phyloP scores from a whole-genome alignment of 2,888 invertebrate species.

The Iselma pallidipennis region DNA sequence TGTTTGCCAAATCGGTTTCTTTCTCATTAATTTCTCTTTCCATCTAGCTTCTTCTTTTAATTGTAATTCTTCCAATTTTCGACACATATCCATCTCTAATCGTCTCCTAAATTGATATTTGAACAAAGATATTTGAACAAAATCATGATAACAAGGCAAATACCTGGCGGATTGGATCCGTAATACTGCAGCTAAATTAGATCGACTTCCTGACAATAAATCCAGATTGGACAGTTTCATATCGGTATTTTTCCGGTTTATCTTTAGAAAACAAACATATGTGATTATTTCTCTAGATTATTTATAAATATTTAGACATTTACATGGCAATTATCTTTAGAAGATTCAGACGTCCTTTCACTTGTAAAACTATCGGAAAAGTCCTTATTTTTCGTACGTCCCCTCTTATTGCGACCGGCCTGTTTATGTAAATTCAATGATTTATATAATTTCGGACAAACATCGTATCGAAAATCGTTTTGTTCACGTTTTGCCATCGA shows the following conservation, averaged over 20 bases:
- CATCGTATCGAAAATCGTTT: slow-evolving; percentile 43
- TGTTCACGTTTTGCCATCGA: slow-evolving; percentile 69
- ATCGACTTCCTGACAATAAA: slow-evolving; percentile 59
- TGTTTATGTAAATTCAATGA: slow-evolving; percentile 24
- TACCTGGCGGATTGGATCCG: slow-evolving; percentile 65
- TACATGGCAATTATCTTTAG: too few relatives aligned
- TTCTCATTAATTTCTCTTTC: slow-evolving; percentile 64
- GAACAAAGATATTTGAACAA: slow-evolving; percentile 2
- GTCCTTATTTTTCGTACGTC: not conserved
- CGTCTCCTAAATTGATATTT: slow-evolving; percentile 58
- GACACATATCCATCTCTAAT: slow-evolving; percentile 66
- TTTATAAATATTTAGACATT: not conserved
- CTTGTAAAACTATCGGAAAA: slow-evolving; percentile 5
- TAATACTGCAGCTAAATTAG: slow-evolving; percentile 70
- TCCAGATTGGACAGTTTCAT: slow-evolving; percentile 50
- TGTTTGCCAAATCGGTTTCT: slow-evolving; percentile 72
- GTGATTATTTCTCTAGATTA: too few relatives aligned
- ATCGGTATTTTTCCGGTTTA: slow-evolving; percentile 42
- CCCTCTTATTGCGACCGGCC: slow-evolving; percentile 9
- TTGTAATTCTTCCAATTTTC: slow-evolving; percentile 63
- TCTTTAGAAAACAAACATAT: not conserved
- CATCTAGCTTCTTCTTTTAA: slow-evolving; percentile 63
- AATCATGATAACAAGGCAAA: not conserved
- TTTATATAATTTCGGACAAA: slow-evolving; percentile 49
- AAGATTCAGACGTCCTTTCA: too few relatives aligned